A percentile compares a stretch with the other conserved stretches of the same genome.
Evolutionary conservation across 2,113 vertebrate genomes (phyloP).

Genomic region (Rynchops niger): DNA sequence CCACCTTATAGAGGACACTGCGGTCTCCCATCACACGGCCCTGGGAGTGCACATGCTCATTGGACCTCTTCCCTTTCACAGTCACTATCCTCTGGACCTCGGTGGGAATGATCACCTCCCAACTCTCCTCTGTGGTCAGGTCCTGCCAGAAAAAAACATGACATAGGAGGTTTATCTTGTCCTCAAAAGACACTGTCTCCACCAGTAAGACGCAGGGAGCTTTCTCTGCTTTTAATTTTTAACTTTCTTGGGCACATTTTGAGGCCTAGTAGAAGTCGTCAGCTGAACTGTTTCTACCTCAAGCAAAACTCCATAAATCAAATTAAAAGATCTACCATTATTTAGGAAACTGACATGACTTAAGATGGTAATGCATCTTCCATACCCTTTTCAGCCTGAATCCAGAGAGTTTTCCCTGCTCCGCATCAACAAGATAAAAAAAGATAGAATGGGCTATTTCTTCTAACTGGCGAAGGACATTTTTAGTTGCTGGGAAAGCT

Average conservation of each 20-base stretch:
- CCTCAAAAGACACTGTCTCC: background rate
- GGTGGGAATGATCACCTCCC: slow-evolving; percentile 87
- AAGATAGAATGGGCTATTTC: slow-evolving; percentile 89
- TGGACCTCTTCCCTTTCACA: slow-evolving; percentile 91
- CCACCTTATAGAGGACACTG: slow-evolving; percentile 98
- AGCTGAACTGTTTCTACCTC: background rate
- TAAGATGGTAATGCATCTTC: background rate
- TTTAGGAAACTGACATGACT: background rate
- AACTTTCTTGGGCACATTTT: accelerated
- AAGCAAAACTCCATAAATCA: background rate
- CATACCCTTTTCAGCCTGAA: slow-evolving; percentile 88
- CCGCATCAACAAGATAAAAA: slow-evolving; percentile 90
- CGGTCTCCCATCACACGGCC: slow-evolving; percentile 98
- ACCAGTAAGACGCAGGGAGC: background rate
- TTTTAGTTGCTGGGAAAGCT: slow-evolving; percentile 91
- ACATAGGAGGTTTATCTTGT: accelerated
- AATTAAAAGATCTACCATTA: background rate
- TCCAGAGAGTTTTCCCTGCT: slow-evolving; percentile 86
- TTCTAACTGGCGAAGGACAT: slow-evolving; percentile 90
- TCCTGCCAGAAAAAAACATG: slow-evolving; percentile 73
- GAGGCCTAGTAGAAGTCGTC: background rate
- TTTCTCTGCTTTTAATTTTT: background rate
- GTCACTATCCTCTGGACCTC: slow-evolving; percentile 89
- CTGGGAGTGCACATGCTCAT: slow-evolving; percentile 95
- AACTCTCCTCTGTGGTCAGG: slow-evolving; percentile 88